Evolutionary conservation across 2,113 vertebrate genomes (phyloP), one percentile per base, ranked within the genome.

Genomic region (Tor tambroides): DNA sequence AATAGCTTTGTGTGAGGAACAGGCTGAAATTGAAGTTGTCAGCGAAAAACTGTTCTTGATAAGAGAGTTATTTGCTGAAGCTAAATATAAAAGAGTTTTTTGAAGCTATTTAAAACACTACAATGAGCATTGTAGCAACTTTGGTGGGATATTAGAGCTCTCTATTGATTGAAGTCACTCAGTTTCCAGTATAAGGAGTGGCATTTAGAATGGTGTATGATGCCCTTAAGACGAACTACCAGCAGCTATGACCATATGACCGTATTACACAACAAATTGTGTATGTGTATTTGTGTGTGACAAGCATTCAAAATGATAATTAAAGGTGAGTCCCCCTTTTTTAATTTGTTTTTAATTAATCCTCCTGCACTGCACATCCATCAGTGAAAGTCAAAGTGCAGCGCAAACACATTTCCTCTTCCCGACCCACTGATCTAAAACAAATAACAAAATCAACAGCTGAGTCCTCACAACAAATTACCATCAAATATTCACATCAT

Each of bases 401-500:
- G 59, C 23, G 61, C 59, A 85, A 87, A 82, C 85, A 83, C 78
- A 85, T 89, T 84, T 80, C 23, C 6, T 26, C 71, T 87, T 56
- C 72, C 63, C 59, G 38, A 89, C 49, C 83, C 88, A 85, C 59
- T 89, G 88, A 85, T 87, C 88, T 89, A 83, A 85, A 89, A 87
- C 88, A 87, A 89, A 89, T 89, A 74, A 87, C 83, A 87, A 74
- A 89, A 84, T 87, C 78, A 87, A 78, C 88, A 79, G 86, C 86
- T 87, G 88, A 61, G 79, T 82, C 83, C 63, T 75, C 49, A n/a
- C 38, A 71, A 85, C 63, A 85, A 49, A 87, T 38, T 72, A 54
- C 77, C 51, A 78, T 71, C 38, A 78, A 49, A 89, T 71, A 71
- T 35, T 59, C 21, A 32, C 11, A 79, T 59, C 32, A 87, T 79